Conservation (phyloP, 2,797 vertebrate genomes). For the Botia almorhae region DNA sequence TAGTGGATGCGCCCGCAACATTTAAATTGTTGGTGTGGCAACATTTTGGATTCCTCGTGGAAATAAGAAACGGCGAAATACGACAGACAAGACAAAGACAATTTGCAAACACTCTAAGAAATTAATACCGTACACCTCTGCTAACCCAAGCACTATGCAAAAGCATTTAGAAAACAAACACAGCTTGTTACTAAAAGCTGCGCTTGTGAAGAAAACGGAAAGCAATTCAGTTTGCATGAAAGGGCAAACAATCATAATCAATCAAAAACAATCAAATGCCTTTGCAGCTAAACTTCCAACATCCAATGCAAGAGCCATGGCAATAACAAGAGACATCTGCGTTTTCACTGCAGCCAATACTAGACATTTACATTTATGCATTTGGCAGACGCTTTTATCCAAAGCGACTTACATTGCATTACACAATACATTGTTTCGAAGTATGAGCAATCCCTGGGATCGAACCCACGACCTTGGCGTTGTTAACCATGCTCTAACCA, state of each 20-base stretch:
- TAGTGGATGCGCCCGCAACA: too few relatives aligned
- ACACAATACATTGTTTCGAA: too few relatives aligned
- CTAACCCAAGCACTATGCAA: constrained; percentile 11
- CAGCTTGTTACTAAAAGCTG: neutral
- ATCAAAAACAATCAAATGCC: too few relatives aligned
- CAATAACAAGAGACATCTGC: constrained; percentile 31
- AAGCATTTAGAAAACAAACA: too few relatives aligned
- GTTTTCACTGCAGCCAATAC: constrained; percentile 1
- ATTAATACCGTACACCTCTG: neutral
- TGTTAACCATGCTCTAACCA: too few relatives aligned
- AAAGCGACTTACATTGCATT: too few relatives aligned
- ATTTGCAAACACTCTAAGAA: constrained; percentile 16
- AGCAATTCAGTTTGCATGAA: neutral
- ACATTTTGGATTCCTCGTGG: neutral
- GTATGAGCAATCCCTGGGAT: too few relatives aligned
- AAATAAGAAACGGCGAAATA: neutral
- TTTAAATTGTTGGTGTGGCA: neutral
- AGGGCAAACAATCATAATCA: neutral
- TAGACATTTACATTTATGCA: too few relatives aligned
- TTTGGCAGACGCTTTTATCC: too few relatives aligned
- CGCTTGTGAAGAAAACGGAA: neutral
- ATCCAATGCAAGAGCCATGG: constrained; percentile 1
- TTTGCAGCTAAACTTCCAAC: neutral
- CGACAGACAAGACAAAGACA: neutral
- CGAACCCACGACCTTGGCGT: too few relatives aligned